A percentile compares a stretch with the other conserved stretches of the same genome.
phyloP scores from a whole-genome alignment of 2,113 vertebrate species.

The Mixornis gularis region DNA sequence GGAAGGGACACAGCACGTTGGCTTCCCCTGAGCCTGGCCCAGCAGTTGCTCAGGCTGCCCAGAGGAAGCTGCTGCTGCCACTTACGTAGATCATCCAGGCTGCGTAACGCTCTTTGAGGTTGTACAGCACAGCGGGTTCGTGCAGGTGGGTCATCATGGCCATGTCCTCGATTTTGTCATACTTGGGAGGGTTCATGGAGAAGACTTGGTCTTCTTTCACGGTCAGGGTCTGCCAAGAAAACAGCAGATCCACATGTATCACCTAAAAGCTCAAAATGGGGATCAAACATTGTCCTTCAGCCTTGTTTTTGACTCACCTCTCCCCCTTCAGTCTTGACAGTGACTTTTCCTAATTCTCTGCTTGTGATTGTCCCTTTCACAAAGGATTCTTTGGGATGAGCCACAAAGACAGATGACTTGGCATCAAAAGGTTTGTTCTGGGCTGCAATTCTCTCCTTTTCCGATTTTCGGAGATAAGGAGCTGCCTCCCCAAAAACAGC shows the following conservation, averaged over 20 bases:
- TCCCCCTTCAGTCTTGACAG: constrained; percentile 18
- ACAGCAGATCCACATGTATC: accelerated
- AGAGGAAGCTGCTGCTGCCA: neutral
- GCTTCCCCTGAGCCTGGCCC: neutral
- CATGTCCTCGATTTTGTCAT: constrained; percentile 88
- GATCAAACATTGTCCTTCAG: neutral
- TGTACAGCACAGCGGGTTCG: constrained; percentile 68
- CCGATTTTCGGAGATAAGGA: constrained; percentile 75
- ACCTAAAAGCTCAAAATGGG: accelerated
- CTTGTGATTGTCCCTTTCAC: constrained; percentile 68
- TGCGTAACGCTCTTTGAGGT: constrained; percentile 62
- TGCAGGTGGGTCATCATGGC: constrained; percentile 90
- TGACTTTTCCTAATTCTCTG: constrained; percentile 36
- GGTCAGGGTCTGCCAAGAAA: neutral
- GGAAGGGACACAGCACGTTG: neutral
- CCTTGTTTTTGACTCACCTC: constrained; percentile 65
- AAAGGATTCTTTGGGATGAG: constrained; percentile 72
- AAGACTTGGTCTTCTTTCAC: constrained; percentile 10
- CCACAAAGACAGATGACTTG: constrained; percentile 69
- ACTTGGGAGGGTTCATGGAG: constrained; percentile 77
- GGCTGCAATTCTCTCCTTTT: constrained; percentile 84
- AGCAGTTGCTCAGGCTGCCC: neutral
- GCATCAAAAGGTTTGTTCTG: constrained; percentile 80
- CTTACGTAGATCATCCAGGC: constrained; percentile 81
- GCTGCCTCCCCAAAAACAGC: constrained; percentile 71